Percentiles rank a stretch among this genome's conserved stretches.
phyloP scores from a whole-genome alignment of 2,888 invertebrate species.

The Celastrina argiolus region DNA sequence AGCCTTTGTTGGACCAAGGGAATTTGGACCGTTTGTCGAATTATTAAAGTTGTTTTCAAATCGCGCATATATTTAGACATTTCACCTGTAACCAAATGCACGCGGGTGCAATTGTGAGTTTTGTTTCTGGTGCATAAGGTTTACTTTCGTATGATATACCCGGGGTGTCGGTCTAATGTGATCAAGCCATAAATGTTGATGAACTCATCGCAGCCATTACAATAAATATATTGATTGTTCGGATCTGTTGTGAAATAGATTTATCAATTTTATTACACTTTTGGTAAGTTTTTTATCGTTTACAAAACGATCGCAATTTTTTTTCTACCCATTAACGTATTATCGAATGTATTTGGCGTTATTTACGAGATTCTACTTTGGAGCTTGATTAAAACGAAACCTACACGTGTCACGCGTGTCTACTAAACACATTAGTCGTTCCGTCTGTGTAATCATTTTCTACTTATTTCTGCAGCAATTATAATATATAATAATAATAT shows the following conservation, averaged over 20 bases:
- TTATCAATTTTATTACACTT: constrained; percentile 24
- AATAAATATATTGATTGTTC: constrained; percentile 58
- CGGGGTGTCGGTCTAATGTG: neutral
- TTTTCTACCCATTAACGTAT: constrained; percentile 13
- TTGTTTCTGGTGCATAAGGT: neutral
- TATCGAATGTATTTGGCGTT: neutral
- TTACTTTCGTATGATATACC: neutral
- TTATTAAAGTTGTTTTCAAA: neutral
- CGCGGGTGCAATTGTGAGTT: neutral
- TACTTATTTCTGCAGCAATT: too few relatives aligned
- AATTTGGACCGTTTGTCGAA: neutral
- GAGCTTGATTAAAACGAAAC: neutral
- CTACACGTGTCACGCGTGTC: neutral
- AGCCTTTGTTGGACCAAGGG: neutral
- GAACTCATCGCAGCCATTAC: constrained; percentile 63
- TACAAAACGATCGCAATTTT: constrained; percentile 21
- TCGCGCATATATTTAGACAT: neutral
- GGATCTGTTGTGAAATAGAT: constrained; percentile 30
- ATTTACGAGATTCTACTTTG: constrained; percentile 5
- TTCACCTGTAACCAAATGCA: neutral
- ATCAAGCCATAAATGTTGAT: constrained; percentile 56
- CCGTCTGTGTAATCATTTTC: constrained; percentile 12
- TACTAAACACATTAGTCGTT: constrained; percentile 1
- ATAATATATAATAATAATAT: too few relatives aligned
- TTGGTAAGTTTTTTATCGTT: constrained; percentile 21